Evolutionary conservation across 1,140 invertebrate species (phyloP).

Genomic region (Ericerus pela): DNA sequence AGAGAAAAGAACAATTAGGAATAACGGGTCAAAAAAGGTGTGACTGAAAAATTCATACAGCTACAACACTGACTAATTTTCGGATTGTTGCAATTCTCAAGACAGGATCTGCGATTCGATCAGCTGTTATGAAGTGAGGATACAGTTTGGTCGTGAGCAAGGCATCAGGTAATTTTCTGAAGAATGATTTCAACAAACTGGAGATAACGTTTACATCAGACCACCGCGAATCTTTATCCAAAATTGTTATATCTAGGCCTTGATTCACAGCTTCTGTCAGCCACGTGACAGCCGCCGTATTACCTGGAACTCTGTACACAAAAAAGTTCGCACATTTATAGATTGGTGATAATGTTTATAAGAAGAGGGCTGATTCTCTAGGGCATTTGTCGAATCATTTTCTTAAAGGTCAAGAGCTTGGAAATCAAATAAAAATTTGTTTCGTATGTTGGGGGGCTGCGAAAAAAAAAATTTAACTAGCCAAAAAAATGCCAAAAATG

Average conservation of each 20-base stretch:
- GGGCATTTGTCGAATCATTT: too few species aligned
- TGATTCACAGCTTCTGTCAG: conserved; percentile 68
- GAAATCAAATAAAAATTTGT: too few species aligned
- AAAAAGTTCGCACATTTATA: too few species aligned
- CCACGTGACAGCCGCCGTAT: conserved; percentile 79
- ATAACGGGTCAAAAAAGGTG: neutral
- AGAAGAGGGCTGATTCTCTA: too few species aligned
- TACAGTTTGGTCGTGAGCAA: conserved; percentile 79
- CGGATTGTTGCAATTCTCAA: conserved; percentile 59
- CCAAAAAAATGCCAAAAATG: too few species aligned
- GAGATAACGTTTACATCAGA: conserved; percentile 83
- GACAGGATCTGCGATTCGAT: conserved; percentile 60
- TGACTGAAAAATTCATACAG: neutral
- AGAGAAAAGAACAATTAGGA: conserved; percentile 18
- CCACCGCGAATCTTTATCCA: conserved; percentile 60
- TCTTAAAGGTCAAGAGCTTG: too few species aligned
- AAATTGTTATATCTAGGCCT: conserved; percentile 36
- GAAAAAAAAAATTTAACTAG: too few species aligned
- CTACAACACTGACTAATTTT: conserved; percentile 52
- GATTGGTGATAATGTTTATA: too few species aligned
- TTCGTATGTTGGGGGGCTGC: too few species aligned
- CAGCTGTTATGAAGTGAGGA: conserved; percentile 79
- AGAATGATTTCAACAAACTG: conserved; percentile 83
- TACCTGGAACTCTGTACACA: conserved; percentile 94
- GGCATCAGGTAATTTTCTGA: conserved; percentile 80